Evolutionary conservation across 92 coral and sea anemone species (phyloP).

Genomic region (Heliopora coerulea): DNA sequence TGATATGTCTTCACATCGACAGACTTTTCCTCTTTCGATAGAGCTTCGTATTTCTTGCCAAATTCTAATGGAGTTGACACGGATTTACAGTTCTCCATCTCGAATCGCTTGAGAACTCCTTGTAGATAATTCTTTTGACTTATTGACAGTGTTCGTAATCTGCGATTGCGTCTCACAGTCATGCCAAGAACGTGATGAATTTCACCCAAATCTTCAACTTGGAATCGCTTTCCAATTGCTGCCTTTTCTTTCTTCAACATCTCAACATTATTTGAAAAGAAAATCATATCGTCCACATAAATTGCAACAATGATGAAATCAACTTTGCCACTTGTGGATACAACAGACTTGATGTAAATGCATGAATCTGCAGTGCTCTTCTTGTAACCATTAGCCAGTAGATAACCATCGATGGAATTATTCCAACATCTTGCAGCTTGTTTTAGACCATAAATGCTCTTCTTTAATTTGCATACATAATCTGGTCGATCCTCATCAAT

Average conservation of each 20-base stretch:
- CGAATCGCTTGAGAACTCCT: too few species aligned
- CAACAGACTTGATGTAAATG: constrained; percentile 19
- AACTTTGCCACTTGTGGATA: neutral
- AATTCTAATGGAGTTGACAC: too few species aligned
- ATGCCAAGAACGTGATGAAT: constrained; percentile 20
- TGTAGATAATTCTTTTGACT: constrained; percentile 26
- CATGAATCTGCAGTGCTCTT: constrained; percentile 30
- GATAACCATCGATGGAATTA: constrained; percentile 5
- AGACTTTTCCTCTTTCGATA: too few species aligned
- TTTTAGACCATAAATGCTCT: constrained; percentile 20
- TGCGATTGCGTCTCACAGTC: constrained; percentile 25
- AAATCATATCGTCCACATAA: too few species aligned
- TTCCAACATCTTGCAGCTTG: constrained; percentile 24
- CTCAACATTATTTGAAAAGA: too few species aligned
- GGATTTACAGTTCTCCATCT: too few species aligned
- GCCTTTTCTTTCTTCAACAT: too few species aligned
- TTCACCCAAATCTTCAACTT: constrained; percentile 26
- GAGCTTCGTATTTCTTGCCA: too few species aligned
- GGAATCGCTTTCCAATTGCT: neutral
- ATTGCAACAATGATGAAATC: constrained; percentile 8
- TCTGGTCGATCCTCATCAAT: constrained; percentile 7
- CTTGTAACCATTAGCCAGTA: constrained; percentile 5
- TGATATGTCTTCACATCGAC: too few species aligned
- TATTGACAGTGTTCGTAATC: constrained; percentile 1
- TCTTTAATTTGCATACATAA: constrained; percentile 19